Conservation (phyloP, 1,140 invertebrate genomes). For the Drosophila asahinai region DNA sequence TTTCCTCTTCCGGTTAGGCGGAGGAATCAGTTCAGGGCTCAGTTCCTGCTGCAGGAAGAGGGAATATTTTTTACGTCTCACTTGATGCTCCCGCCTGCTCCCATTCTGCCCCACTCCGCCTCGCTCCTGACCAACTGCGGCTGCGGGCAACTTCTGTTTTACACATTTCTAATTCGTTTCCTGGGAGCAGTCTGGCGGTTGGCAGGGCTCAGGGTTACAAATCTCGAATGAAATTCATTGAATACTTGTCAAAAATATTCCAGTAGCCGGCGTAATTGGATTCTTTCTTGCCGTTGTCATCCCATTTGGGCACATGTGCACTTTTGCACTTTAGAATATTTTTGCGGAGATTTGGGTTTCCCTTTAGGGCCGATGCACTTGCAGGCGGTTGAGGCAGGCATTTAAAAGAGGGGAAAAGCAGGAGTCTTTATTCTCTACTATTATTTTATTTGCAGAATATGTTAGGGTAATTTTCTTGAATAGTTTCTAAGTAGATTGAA, state of each 20-base stretch:
- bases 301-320: slow-evolving; percentile 65
- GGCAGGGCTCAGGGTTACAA: slow-evolving; percentile 47
- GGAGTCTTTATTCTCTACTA: not conserved
- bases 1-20: slow-evolving; percentile 61
- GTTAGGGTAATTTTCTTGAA: not conserved
- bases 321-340: slow-evolving; percentile 69
- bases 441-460: not conserved
- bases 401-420: not conserved
- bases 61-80: slow-evolving; percentile 60
- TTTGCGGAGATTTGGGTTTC: slow-evolving; percentile 27
- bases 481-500: not conserved
- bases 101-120: not conserved
- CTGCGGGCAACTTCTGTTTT: slow-evolving; percentile 78
- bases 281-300: slow-evolving; percentile 52
- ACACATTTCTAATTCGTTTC: slow-evolving; percentile 82
- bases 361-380: not conserved
- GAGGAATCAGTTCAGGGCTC: slow-evolving; percentile 39
- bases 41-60: slow-evolving; percentile 43
- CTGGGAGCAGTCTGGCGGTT: slow-evolving; percentile 29
- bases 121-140: slow-evolving; percentile 30
- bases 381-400: too few species aligned
- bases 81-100: slow-evolving; percentile 16
- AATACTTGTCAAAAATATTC: slow-evolving; percentile 82
- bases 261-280: slow-evolving; percentile 71
- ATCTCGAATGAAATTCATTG: slow-evolving; percentile 82